phyloP scores from a whole-genome alignment of 2,113 vertebrate species.

The Desmodus rotundus region DNA sequence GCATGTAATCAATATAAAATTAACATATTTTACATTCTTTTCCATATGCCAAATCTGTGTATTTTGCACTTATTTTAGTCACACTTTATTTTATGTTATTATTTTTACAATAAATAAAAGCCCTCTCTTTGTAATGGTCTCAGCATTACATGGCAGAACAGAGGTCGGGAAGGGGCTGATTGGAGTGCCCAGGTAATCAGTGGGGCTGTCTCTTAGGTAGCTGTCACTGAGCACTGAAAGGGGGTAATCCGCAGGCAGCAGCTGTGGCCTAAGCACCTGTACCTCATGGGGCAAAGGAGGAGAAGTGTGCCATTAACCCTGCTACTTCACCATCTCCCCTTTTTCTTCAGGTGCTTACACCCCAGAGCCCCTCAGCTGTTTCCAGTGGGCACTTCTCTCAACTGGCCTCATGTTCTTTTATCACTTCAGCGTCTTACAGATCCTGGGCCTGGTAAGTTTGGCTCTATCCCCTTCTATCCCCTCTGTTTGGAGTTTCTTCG shows the following conservation, averaged over 20 bases:
- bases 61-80: background rate
- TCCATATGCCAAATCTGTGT: background rate
- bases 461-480: slow-evolving; percentile 31
- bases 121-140: background rate
- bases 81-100: background rate
- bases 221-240: background rate
- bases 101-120: background rate
- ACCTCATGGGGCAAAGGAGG: slow-evolving; percentile 18
- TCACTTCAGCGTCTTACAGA: slow-evolving; percentile 93
- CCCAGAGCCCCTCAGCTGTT: slow-evolving; percentile 92
- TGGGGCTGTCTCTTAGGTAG: background rate
- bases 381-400: slow-evolving; percentile 95
- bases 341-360: slow-evolving; percentile 90
- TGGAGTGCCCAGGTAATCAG: background rate
- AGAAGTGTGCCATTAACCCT: background rate
- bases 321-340: slow-evolving; percentile 57
- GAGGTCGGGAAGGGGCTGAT: background rate
- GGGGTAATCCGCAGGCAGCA: slow-evolving; percentile 21
- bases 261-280: slow-evolving; percentile 41
- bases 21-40: background rate
- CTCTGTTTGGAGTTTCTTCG: slow-evolving; percentile 48
- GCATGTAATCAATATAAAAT: background rate
- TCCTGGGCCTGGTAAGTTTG: slow-evolving; percentile 93
- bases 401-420: slow-evolving; percentile 97
- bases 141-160: background rate